Evolutionary conservation across 2,113 vertebrate species (phyloP).

Genomic region (Emydocephalus ijimae): DNA sequence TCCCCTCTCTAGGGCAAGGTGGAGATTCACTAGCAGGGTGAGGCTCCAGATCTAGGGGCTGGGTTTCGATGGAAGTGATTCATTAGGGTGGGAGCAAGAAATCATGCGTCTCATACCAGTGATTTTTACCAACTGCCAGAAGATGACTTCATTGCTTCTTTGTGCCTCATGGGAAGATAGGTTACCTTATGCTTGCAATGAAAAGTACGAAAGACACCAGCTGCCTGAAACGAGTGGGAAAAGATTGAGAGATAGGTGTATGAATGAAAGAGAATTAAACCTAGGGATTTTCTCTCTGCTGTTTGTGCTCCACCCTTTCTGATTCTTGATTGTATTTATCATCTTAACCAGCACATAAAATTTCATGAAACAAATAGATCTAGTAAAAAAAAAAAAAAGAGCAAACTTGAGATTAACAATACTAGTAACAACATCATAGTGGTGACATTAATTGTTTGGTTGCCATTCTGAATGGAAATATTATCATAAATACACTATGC

Average conservation of each 20-base stretch:
- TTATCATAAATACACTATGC: neutral
- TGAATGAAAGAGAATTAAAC: neutral
- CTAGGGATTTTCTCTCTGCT: rapidly evolving
- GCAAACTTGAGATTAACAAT: neutral
- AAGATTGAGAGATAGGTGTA: neutral
- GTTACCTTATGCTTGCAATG: neutral
- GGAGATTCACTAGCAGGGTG: neutral
- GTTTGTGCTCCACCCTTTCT: rapidly evolving
- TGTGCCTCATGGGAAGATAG: neutral
- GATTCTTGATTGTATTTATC: neutral
- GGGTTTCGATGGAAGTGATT: slow-evolving; percentile 61
- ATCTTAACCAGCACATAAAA: neutral
- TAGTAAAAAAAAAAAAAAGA: neutral
- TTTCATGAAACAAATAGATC: neutral
- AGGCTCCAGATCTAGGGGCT: slow-evolving; percentile 46
- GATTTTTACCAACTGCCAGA: neutral
- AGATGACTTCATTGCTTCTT: neutral
- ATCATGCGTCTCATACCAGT: rapidly evolving
- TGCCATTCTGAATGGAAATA: neutral
- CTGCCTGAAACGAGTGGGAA: neutral
- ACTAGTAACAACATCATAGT: neutral
- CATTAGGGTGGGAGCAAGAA: slow-evolving; percentile 34
- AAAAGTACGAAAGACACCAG: neutral
- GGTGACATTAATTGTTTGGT: no score
- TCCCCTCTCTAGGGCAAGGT: neutral